A percentile compares a stretch with the other conserved stretches of the same genome.
phyloP scores from a whole-genome alignment of 2,797 vertebrate genomes.

The Pangasius larnaudii region DNA sequence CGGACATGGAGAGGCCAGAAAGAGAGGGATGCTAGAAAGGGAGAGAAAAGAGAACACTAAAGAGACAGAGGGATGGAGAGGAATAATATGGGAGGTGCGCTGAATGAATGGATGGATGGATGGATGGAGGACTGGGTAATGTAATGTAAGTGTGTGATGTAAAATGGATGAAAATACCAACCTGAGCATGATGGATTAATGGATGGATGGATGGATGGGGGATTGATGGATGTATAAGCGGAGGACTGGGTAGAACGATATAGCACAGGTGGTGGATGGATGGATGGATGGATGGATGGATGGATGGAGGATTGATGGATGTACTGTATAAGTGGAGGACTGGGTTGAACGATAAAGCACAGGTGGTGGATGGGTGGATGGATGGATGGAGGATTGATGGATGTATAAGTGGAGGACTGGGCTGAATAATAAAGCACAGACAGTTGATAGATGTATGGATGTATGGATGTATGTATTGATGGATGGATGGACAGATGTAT shows the following conservation, averaged over 20 bases:
- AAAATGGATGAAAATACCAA: not conserved
- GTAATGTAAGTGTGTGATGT: not conserved
- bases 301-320: too few relatives aligned
- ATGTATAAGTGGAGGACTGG: not conserved
- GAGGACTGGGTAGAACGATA: too few relatives aligned
- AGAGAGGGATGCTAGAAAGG: not conserved
- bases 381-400: not conserved
- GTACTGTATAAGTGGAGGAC: too few relatives aligned
- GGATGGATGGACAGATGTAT: not conserved
- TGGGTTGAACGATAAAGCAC: not conserved
- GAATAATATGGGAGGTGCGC: not conserved
- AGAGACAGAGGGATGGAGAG: not conserved
- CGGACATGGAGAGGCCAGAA: not conserved
- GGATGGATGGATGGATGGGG: constrained; percentile 19
- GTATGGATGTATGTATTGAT: not conserved
- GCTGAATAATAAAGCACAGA: too few relatives aligned
- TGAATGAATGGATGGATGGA: not conserved
- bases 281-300: too few relatives aligned
- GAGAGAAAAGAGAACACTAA: not conserved
- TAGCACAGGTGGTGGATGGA: too few relatives aligned
- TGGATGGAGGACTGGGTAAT: constrained; percentile 4
- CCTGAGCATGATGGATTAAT: constrained; percentile 46
- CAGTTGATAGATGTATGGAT: too few relatives aligned
- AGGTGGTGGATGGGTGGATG: constrained; percentile 52
- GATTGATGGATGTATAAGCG: too few relatives aligned